Evolutionary conservation across 2,888 invertebrate genomes (phyloP), one percentile per base, ranked within the genome.

Genomic region (Eucera pruinosa): DNA sequence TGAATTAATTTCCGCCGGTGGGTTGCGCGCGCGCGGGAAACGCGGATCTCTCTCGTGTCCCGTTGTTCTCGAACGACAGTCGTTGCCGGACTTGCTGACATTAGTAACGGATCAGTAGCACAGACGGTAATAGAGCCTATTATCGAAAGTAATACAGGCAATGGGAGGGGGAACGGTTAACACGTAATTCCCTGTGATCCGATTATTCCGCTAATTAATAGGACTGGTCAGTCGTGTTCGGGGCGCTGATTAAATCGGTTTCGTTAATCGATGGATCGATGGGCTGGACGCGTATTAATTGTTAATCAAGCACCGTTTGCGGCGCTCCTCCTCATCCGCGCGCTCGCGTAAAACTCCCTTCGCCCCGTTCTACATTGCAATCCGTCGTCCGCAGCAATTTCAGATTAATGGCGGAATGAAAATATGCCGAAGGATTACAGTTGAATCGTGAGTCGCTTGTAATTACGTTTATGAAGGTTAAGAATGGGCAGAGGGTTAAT

Each of bases 181-280:
- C 80, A 80, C 69, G 71, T 80, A 79, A 84, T 80, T 77, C 77
- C 78, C 69, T 66, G 73, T 81, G 76, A 85, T 85, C 85, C 79
- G 85, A 85, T 85, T 85, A 85, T 85, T 85, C 84, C 81, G 85
- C 81, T 83, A 85, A 85, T 85, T 85, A 85, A 85, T 83, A 75
- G 84, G 75, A 81, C 81, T 67, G 79, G 70, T 73, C 81, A 76
- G 71, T 78, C 75, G 80, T 73, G 73, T 76, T 62, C 76, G 41
- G 48, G 43, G 73, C 69, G 78, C 75, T 76, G 80, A 82, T 82
- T 84, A 84, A 80, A 84, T 84, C 77, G 77, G 66, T 80, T 78
- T 76, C 82, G 75, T 84, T 82, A 82, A 82, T 80, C 80, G 84
- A 80, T 78, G 73, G 75, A 79, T 77, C 80, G 80, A 58, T 20